phyloP scores from a whole-genome alignment of 2,888 invertebrate genomes.

The Andrena bicolor region DNA sequence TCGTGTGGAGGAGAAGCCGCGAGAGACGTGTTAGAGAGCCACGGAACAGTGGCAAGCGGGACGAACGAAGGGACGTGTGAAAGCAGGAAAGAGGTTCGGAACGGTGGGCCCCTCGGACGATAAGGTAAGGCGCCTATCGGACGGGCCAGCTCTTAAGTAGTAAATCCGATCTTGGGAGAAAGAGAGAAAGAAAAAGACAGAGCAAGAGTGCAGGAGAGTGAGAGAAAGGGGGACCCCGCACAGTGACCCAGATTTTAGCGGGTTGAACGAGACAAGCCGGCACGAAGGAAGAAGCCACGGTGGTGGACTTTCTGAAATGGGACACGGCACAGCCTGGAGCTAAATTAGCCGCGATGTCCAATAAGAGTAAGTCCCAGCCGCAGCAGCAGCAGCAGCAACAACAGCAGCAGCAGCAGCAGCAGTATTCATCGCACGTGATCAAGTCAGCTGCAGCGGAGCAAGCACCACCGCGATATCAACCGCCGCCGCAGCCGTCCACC shows the following conservation, averaged over 20 bases:
- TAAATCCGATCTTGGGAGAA: conserved; percentile 35
- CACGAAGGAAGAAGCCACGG: conserved; percentile 67
- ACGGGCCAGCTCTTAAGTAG: conserved; percentile 48
- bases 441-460: conserved; percentile 78
- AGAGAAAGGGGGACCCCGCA: conserved; percentile 47
- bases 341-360: conserved; percentile 84
- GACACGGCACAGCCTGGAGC: conserved; percentile 81
- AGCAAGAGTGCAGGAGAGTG: conserved; percentile 29
- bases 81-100: neutral
- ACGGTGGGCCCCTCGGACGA: conserved; percentile 32
- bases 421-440: conserved; percentile 73
- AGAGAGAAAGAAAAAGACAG: conserved; percentile 31
- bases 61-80: neutral
- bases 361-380: conserved; percentile 83
- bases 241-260: conserved; percentile 78
- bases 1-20: neutral
- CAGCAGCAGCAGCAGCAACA: conserved; percentile 74
- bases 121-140: conserved; percentile 43
- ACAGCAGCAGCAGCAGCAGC: conserved; percentile 66
- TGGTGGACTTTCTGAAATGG: conserved; percentile 82
- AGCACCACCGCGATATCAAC: conserved; percentile 92
- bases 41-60: neutral
- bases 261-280: conserved; percentile 69
- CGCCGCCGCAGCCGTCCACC: conserved; percentile 87
- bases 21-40: neutral